phyloP scores from a whole-genome alignment of 2,113 vertebrate genomes.

The Ardeotis arabs region DNA sequence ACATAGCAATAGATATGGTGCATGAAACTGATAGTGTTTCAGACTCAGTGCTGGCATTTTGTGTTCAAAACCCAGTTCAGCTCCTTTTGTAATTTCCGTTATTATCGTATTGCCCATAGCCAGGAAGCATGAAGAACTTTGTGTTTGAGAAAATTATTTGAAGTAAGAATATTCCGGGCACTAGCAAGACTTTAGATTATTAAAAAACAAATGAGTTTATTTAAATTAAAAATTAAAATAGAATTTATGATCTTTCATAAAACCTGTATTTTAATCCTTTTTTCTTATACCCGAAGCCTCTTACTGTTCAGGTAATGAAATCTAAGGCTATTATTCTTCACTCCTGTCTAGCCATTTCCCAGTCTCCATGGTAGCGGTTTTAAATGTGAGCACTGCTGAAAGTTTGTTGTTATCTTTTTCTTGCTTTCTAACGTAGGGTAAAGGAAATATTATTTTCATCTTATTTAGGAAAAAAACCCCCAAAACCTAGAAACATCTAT shows the following conservation, averaged over 20 bases:
- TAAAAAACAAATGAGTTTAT: background rate
- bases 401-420: background rate
- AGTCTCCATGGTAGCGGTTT: background rate
- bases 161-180: background rate
- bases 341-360: background rate
- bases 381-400: background rate
- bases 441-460: background rate
- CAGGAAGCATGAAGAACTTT: background rate
- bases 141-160: background rate
- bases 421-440: background rate
- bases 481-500: background rate
- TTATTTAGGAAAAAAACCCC: background rate
- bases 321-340: background rate
- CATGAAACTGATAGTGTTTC: background rate
- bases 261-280: background rate
- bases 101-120: background rate
- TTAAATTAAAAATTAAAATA: background rate
- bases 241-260: background rate
- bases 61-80: background rate
- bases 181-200: background rate
- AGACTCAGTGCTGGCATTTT: background rate
- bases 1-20: background rate
- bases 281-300: background rate
- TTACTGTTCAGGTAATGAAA: background rate
- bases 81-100: background rate